Base-by-base conservation (phyloP, 2,113 vertebrate genomes). In the Ammodytes dubius region DNA sequence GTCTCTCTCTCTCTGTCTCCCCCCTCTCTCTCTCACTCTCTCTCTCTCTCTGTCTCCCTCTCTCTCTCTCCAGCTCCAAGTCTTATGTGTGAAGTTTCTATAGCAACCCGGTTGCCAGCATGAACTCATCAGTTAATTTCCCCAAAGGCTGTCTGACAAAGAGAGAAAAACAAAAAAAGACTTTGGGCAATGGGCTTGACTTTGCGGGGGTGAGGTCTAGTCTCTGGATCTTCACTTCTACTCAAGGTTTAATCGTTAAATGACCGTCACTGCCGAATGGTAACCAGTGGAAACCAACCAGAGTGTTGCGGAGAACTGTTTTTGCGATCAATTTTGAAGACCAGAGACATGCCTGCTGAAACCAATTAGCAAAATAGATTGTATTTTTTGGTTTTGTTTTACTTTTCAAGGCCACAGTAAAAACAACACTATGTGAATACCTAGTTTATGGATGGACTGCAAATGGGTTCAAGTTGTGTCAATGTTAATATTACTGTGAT, bases 51-150 rank as follows among this genome's bases (percentile, higher is more conserved):
- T 52, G 72, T 52, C n/a, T 35, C 57, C 35, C 73, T 88, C 76
- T 89, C 79, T 86, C 86, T 86, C 79, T 54, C 87, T 88, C 90
- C 58, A 85, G 87, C 78, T 27, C 79, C 50, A 79, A 91, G 85
- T 91, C 91, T 75, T 91, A 85, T 80, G 89, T 91, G 81, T 87
- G 86, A 92, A 85, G 93, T 94, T 92, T 92, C 93, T 92, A 94
- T 93, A 90, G 92, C 90, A 94, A 94, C 93, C 63, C 67, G 78
- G 79, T 92, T 90, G 83, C 89, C 76, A 71, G 85, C 85, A 74
- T 88, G 90, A 88, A 81, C 88, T 91, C 89, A 88, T 90, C 86
- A 88, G 84, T 89, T 93, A 93, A 94, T 93, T 94, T 93, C 92
- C 92, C 93, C 80, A 78, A 13, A 89, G 92, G 88, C 87, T 42